Evolutionary conservation across 2,888 invertebrate genomes (phyloP).

Genomic region (Panzeria rudis): DNA sequence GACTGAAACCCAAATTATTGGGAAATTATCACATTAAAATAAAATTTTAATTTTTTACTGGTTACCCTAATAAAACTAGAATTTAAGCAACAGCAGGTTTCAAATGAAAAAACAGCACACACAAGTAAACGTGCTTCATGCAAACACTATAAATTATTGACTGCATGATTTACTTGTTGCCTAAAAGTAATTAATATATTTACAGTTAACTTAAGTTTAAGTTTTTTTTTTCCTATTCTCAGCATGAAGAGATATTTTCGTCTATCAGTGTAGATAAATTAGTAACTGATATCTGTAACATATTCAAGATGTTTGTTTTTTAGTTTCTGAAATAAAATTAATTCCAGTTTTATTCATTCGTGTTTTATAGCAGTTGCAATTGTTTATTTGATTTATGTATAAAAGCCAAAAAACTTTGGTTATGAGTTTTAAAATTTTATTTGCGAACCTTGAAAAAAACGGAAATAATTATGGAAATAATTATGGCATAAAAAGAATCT

Average conservation of each 20-base stretch:
- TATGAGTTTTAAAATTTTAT: constrained; percentile 15
- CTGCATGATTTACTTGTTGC: constrained; percentile 62
- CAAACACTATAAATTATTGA: constrained; percentile 56
- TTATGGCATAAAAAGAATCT: too few relatives aligned
- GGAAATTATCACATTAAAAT: too few relatives aligned
- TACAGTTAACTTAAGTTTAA: constrained; percentile 60
- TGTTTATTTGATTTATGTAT: too few relatives aligned
- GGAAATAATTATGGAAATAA: not conserved
- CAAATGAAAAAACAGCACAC: constrained; percentile 10
- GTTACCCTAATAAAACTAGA: not conserved
- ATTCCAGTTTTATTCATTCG: not conserved
- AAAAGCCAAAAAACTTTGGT: too few relatives aligned
- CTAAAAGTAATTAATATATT: constrained; percentile 68
- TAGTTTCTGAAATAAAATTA: constrained; percentile 5
- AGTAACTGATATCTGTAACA: not conserved
- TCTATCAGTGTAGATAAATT: not conserved
- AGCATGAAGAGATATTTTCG: not conserved
- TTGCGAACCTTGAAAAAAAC: not conserved
- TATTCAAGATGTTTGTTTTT: constrained; percentile 34
- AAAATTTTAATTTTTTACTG: not conserved
- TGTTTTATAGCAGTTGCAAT: constrained; percentile 18
- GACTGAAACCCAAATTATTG: too few relatives aligned
- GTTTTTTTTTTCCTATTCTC: not conserved
- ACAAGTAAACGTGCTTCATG: constrained; percentile 52
- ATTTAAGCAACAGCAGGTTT: not conserved